These are phyloP conservation scores for Ochropacha duplaris DNA, from an alignment of 2,888 invertebrate species.

Conservation along the genomic window DNA sequence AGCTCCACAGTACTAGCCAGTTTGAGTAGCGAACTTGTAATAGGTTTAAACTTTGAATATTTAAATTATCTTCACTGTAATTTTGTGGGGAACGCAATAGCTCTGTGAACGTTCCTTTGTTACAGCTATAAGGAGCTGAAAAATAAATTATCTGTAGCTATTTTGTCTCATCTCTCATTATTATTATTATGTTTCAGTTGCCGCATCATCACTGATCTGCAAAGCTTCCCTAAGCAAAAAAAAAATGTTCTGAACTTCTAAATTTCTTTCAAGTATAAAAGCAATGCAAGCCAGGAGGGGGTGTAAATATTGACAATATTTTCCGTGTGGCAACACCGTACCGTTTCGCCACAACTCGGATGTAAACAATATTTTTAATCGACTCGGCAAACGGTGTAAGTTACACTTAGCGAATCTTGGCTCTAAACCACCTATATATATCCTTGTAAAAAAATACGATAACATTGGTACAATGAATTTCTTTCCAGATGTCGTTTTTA, in stretches of 20 bases:
- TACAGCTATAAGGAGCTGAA: background rate
- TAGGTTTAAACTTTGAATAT: constrained; percentile 68
- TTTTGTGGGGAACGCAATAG: constrained; percentile 33
- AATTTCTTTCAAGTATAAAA: constrained; percentile 3
- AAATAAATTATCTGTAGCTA: background rate
- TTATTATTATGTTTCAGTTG: no score
- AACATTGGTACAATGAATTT: constrained; percentile 39
- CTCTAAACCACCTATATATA: constrained; percentile 20
- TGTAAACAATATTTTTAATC: constrained; percentile 74
- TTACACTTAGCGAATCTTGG: constrained; percentile 59
- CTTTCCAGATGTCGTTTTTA: constrained; percentile 22
- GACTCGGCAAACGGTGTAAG: constrained; percentile 63
- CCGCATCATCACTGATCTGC: no score
- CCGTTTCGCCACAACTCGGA: constrained; percentile 38
- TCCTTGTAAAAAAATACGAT: constrained; percentile 39
- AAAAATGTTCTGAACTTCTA: background rate
- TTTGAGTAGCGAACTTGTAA: constrained; percentile 64
- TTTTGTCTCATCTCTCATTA: no score
- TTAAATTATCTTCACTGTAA: constrained; percentile 44
- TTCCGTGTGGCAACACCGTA: constrained; percentile 57
- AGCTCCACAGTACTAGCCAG: constrained; percentile 43
- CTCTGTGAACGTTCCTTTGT: constrained; percentile 23
- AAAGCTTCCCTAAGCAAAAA: no score
- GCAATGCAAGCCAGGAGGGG: constrained; percentile 29
- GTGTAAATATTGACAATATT: constrained; percentile 64